These are phyloP conservation scores for Choloepus didactylus DNA, from an alignment of 2,797 vertebrate species.

Conservation along the genomic window DNA sequence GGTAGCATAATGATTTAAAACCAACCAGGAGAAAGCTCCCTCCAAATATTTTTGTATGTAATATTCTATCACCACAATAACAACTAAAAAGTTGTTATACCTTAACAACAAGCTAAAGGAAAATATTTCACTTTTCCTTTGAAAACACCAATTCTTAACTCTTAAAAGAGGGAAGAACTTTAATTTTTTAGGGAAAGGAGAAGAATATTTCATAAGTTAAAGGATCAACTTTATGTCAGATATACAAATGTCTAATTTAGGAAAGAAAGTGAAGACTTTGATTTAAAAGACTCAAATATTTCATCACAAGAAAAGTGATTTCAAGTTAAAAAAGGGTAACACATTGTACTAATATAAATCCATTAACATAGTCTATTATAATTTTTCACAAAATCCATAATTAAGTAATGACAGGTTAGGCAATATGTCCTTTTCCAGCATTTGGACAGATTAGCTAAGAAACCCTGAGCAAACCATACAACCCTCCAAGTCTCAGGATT, in stretches of 20 bases:
- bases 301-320: constrained; percentile 56
- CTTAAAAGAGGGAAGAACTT: constrained; percentile 43
- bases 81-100: constrained; percentile 20
- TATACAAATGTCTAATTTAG: constrained; percentile 60
- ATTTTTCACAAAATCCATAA: too few species aligned
- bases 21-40: neutral
- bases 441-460: too few species aligned
- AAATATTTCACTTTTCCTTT: constrained; percentile 65
- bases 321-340: neutral
- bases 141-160: constrained; percentile 63
- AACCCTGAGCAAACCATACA: too few species aligned
- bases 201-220: constrained; percentile 24
- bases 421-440: too few species aligned
- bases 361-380: too few species aligned
- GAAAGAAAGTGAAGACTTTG: constrained; percentile 56
- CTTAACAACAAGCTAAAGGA: constrained; percentile 61
- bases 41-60: neutral
- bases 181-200: neutral
- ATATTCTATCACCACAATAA: constrained; percentile 17
- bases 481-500: too few species aligned
- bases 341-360: too few species aligned
- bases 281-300: constrained; percentile 72
- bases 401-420: too few species aligned
- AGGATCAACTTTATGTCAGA: too few species aligned
- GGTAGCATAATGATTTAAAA: constrained; percentile 61